Percentiles rank a stretch among this genome's conserved stretches.
Evolutionary conservation across 2,888 invertebrate species (phyloP).

Genomic region (Chaitophorus viminalis): DNA sequence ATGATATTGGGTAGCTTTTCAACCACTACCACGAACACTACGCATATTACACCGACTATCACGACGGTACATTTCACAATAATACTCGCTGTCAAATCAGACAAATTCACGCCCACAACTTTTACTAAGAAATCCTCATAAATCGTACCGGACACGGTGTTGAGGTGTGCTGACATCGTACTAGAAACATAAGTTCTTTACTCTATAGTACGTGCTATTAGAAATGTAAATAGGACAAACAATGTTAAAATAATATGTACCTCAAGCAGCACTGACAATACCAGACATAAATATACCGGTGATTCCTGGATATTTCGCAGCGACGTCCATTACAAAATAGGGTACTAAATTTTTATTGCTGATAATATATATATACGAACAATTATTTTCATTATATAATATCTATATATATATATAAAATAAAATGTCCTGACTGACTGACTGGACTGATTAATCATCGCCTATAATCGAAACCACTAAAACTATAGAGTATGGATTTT

Average conservation of each 20-base stretch:
- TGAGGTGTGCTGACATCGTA: constrained; percentile 82
- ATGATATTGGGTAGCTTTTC: constrained; percentile 78
- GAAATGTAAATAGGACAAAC: too few species aligned
- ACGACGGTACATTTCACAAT: constrained; percentile 78
- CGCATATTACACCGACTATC: constrained; percentile 74
- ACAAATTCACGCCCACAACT: constrained; percentile 74
- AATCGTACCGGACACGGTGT: constrained; percentile 83
- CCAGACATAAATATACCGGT: constrained; percentile 81
- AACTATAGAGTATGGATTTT: too few species aligned
- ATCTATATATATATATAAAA: too few species aligned
- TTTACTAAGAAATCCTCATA: constrained; percentile 79
- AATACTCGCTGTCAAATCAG: constrained; percentile 73
- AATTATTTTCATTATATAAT: too few species aligned
- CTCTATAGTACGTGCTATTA: too few species aligned
- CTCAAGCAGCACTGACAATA: constrained; percentile 79
- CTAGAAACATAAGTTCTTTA: constrained; percentile 68
- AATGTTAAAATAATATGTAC: constrained; percentile 66
- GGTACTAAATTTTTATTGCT: constrained; percentile 73
- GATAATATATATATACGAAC: too few species aligned
- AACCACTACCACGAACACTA: constrained; percentile 76
- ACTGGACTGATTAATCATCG: too few species aligned
- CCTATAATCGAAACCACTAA: too few species aligned
- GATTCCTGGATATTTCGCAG: constrained; percentile 75
- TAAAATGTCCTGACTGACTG: too few species aligned
- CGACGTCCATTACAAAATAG: constrained; percentile 78